phyloP scores from a whole-genome alignment of 1,140 invertebrate genomes.

The Charaxes varanes region DNA sequence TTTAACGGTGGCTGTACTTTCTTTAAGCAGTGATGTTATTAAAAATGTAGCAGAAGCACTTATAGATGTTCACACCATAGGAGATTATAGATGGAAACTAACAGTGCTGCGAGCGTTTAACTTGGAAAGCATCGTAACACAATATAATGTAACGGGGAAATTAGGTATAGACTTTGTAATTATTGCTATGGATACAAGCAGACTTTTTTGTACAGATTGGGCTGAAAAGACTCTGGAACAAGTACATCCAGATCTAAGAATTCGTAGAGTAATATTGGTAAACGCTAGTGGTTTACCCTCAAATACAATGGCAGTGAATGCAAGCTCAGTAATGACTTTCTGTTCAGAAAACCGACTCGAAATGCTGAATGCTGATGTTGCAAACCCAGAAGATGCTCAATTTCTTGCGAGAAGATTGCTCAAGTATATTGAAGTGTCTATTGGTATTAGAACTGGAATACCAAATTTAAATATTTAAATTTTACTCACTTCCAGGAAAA shows the following conservation, averaged over 20 bases:
- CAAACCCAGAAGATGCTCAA: constrained; percentile 34
- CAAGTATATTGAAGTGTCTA: constrained; percentile 54
- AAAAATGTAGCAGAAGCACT: constrained; percentile 50
- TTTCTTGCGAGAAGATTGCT: constrained; percentile 45
- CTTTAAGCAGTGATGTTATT: constrained; percentile 45
- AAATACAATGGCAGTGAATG: constrained; percentile 49
- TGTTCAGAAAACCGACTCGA: constrained; percentile 47
- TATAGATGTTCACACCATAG: constrained; percentile 43
- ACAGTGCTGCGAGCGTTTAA: constrained; percentile 39
- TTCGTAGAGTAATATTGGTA: constrained; percentile 47
- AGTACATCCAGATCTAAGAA: constrained; percentile 52
- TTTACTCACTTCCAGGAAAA: too few species aligned
- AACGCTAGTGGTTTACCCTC: constrained; percentile 50
- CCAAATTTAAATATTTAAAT: constrained; percentile 56
- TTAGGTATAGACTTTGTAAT: constrained; percentile 56
- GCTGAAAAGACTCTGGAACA: constrained; percentile 40
- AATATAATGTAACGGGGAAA: constrained; percentile 46
- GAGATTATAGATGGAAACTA: constrained; percentile 50
- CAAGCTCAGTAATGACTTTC: constrained; percentile 49
- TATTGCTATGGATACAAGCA: constrained; percentile 53
- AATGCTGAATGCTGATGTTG: constrained; percentile 53
- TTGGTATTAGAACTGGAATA: constrained; percentile 57
- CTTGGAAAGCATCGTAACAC: constrained; percentile 46
- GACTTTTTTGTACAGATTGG: constrained; percentile 56
- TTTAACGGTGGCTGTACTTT: constrained; percentile 45